Base-by-base conservation (phyloP, 2,113 vertebrate genomes). In the Tympanuchus pallidicinctus region DNA sequence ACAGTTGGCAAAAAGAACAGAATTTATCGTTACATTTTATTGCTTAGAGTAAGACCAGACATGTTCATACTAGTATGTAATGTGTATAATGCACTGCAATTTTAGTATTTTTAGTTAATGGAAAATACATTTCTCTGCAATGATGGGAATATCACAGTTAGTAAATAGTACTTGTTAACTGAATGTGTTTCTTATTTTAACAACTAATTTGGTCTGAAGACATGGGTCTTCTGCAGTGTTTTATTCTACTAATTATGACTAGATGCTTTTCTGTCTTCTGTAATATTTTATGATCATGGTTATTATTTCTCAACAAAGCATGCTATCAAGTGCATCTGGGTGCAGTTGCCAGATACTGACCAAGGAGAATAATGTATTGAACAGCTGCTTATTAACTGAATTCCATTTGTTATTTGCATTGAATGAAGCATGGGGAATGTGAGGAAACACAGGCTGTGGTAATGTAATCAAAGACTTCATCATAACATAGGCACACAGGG, bases 391-490 rank as follows among this genome's bases (percentile, higher is more conserved):
- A 88, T 90, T 78, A 93, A 57, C 56, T 70, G 70, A 85, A 71
- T 66, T 85, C 17, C 60, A 42, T 91, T 90, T 71, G 52, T 84
- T 88, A 75, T 94, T 85, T 90, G 36, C 82, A 63, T 64, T 86
- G 85, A 89, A 43, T 45, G 42, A 94, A 73, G 66, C 91, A 73
- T 72, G 82, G 48, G n/a, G 19, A 78, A 47, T 64, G 42, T 89
- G 92, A 92, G 79, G 45, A 72, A 71, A 83, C 91, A 59, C 90
- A 93, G 76, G 42, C 82, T 94, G 67, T 34, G 69, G 66, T 75
- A 93, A 95, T 75, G 57, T 94, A 90, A 78, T 95, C 95, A 93
- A 97, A 92, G 86, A 66, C 48, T 75, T 57, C 32, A 75, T 86
- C 66, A 56, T 88, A 78, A 83, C 88, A 48, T 14, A 21, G 79